Evolutionary conservation across 2,113 vertebrate species (phyloP).

Genomic region (Gopherus evgoodei): DNA sequence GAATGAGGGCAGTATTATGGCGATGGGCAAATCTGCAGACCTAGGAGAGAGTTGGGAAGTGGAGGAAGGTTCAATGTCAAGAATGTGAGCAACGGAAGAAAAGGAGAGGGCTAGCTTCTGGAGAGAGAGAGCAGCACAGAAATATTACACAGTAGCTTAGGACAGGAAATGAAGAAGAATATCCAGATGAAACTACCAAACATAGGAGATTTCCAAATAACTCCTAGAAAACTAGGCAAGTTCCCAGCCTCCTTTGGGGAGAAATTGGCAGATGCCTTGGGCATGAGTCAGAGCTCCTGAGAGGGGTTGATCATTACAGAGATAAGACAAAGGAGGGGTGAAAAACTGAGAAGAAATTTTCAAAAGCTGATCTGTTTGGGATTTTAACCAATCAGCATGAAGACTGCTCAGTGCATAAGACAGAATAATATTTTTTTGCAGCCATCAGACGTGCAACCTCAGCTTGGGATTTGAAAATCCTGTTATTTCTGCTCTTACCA

Average conservation of each 20-base stretch:
- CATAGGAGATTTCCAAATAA: not conserved
- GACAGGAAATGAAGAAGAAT: slow-evolving; percentile 2
- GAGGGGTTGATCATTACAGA: no score
- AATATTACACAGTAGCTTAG: not conserved
- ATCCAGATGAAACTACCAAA: not conserved
- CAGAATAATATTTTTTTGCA: not conserved
- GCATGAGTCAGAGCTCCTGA: no score
- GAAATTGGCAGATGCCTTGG: no score
- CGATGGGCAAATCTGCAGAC: not conserved
- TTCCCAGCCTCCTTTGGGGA: not conserved
- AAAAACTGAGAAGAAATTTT: not conserved
- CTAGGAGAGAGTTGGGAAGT: not conserved
- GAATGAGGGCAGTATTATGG: not conserved
- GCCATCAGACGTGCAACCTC: not conserved
- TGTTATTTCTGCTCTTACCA: not conserved
- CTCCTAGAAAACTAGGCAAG: not conserved
- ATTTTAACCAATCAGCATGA: not conserved
- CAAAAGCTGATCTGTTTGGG: not conserved
- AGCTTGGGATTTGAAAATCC: not conserved
- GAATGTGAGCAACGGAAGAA: slow-evolving; percentile 9
- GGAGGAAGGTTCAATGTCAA: not conserved
- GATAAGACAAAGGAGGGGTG: not conserved
- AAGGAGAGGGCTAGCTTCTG: not conserved
- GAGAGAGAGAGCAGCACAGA: not conserved
- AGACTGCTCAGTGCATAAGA: not conserved